Evolutionary conservation across 2,797 vertebrate species (phyloP).

Genomic region (Sebastes kiyomatsui): DNA sequence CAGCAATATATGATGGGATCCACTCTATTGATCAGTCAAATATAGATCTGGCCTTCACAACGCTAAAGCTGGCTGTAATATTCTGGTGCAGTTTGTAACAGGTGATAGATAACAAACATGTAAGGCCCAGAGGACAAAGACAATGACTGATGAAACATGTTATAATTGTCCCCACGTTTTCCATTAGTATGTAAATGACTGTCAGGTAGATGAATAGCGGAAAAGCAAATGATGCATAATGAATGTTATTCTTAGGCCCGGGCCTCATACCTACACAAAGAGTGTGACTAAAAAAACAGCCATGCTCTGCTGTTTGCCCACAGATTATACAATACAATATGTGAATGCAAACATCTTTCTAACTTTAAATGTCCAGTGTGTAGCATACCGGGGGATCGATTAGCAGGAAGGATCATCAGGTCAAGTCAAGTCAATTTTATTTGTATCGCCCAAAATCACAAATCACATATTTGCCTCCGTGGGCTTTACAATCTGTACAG

Average conservation of each 20-base stretch:
- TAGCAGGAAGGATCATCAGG: no score
- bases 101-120: neutral
- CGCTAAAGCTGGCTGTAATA: neutral
- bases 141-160: neutral
- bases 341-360: neutral
- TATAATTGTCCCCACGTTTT: neutral
- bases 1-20: neutral
- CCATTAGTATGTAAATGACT: conserved; percentile 28
- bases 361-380: no score
- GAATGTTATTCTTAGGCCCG: neutral
- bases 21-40: neutral
- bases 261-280: neutral
- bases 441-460: no score
- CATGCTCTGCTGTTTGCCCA: neutral
- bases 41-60: neutral
- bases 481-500: no score
- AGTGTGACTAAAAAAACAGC: neutral
- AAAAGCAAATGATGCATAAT: conserved; percentile 22
- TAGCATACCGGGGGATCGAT: no score
- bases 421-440: no score
- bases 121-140: neutral
- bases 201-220: conserved; percentile 12
- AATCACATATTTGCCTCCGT: no score
- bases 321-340: neutral
- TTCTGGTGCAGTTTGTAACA: neutral